Conservation (phyloP, 2,113 vertebrate species). For the Chauna torquata region DNA sequence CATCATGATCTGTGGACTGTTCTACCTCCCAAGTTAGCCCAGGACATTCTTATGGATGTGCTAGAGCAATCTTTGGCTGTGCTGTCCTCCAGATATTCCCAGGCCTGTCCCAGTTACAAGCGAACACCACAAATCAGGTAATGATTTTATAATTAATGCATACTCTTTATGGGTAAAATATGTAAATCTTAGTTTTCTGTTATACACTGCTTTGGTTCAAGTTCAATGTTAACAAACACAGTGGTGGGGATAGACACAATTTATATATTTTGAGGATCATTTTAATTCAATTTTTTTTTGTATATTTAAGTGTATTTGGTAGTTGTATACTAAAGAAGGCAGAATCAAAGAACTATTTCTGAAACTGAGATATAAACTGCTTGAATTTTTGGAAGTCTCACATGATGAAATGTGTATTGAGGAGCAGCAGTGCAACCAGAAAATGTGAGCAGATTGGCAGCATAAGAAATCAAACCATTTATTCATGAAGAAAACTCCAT, state of each 20-base stretch:
- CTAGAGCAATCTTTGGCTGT: conserved; percentile 85
- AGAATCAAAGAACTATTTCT: not conserved
- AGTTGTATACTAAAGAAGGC: not conserved
- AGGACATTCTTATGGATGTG: conserved; percentile 85
- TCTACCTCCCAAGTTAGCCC: conserved; percentile 81
- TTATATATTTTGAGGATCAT: not conserved
- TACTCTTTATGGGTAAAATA: not conserved
- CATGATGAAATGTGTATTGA: not conserved
- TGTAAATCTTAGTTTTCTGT: not conserved
- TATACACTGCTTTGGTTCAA: not conserved
- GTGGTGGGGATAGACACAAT: not conserved
- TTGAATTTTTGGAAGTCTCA: not conserved
- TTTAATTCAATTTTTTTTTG: not conserved
- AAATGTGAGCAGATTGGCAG: not conserved
- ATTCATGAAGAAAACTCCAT: not conserved
- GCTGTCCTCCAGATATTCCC: conserved; percentile 87
- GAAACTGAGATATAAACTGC: not conserved
- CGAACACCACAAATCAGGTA: conserved; percentile 94
- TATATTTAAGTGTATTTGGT: not conserved
- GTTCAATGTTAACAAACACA: not conserved
- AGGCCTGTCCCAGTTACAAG: conserved; percentile 85
- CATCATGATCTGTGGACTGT: conserved; percentile 89
- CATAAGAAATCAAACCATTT: not conserved
- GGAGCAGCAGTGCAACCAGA: not conserved
- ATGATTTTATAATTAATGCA: not conserved